Evolutionary conservation across 2,888 invertebrate genomes (phyloP), one percentile per base, ranked within the genome.

Genomic region (Brachyopa scutellaris): DNA sequence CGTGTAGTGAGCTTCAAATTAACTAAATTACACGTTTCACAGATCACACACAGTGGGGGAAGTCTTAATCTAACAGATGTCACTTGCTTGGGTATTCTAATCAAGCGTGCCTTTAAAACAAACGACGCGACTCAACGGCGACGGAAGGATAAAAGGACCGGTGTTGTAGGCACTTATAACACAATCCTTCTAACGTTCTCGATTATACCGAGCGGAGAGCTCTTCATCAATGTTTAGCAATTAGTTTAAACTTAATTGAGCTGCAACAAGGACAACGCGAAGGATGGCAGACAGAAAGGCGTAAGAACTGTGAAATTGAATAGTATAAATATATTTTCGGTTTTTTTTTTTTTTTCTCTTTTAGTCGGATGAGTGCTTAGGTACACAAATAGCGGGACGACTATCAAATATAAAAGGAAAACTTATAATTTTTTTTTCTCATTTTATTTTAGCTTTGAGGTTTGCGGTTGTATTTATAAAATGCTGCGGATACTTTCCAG

Each of bases 191-290:
- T 26, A 33, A 36, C 29, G 36, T 53, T 23, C 13, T 45, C 42
- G 31, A 49, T 13, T 19, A 49, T n/a, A n/a, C n/a, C 19, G 19
- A 13, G 15, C n/a, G 11, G 40, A 29, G 26, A 51, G 66, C 64
- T 78, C 53, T 29, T n/a, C 11, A 13, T 42, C 13, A 33, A 19
- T 26, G n/a, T 55, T 67, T 23, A 31, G 15, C 47, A 26, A 42
- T 57, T 69, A 38, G 38, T 57, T 38, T 13, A 59, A 69, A 42
- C 57, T 72, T 31, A 78, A 66, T 70, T 59, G 38, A 29, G 51
- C 64, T 42, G 9, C 29, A 45, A 33, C 53, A 55, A 49, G 64
- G 55, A 62, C 36, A 33, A 40, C 19, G 11, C 0, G 9, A 15
- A 29, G 57, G 40, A 55, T 11, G 29, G 1, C 15, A 6, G 26